These are phyloP conservation scores for Fopius arisanus DNA, from an alignment of 1,140 invertebrate genomes.

Conservation along the genomic window DNA sequence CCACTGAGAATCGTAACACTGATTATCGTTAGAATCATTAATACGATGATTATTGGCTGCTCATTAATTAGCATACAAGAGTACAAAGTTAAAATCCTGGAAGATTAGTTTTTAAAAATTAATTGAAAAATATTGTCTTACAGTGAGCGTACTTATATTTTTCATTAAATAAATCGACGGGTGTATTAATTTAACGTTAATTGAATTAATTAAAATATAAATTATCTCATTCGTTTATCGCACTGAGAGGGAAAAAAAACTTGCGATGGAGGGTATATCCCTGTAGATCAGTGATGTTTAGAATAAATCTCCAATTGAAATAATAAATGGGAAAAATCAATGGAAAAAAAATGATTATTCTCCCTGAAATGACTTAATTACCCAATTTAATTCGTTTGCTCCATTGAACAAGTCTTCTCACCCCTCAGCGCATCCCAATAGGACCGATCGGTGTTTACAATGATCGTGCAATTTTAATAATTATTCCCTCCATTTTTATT, in stretches of 20 bases:
- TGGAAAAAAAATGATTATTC: too few species aligned
- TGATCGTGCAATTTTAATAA: background rate
- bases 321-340: too few species aligned
- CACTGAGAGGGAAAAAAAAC: too few species aligned
- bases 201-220: background rate
- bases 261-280: too few species aligned
- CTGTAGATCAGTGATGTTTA: too few species aligned
- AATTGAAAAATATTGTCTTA: constrained; percentile 31
- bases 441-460: constrained; percentile 12
- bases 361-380: too few species aligned
- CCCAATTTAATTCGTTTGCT: too few species aligned
- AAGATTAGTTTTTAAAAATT: constrained; percentile 8
- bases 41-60: background rate
- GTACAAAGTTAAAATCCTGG: background rate
- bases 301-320: too few species aligned
- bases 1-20: background rate
- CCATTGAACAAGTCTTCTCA: too few species aligned
- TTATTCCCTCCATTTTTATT: background rate
- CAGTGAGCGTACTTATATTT: background rate
- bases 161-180: background rate
- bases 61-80: background rate
- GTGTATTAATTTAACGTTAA: background rate
- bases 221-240: background rate
- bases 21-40: background rate
- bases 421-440: background rate